Evolutionary conservation across 2,113 vertebrate species (phyloP), one percentile per base, ranked within the genome.

Genomic region (Carlito syrichta): DNA sequence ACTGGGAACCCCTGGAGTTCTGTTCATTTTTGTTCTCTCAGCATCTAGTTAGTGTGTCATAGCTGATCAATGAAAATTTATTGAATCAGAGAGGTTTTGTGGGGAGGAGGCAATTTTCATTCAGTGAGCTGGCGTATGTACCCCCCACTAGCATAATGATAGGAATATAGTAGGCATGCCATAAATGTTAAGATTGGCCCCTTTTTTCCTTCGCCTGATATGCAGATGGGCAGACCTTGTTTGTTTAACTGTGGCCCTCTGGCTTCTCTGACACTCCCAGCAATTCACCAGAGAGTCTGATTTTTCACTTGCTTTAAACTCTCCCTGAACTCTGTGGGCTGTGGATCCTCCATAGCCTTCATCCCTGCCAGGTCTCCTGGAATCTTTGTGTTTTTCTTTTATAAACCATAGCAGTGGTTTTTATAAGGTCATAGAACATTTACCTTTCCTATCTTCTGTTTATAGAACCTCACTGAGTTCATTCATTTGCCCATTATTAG

Each of bases 321-420:
- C 76, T 82, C 48, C 73, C 73, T 97, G 81, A 94, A 95, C 95
- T 90, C 96, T 84, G 43, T 16, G 45, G 86, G 52, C 79, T 89
- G 32, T 69, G 48, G 76, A 56, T 60, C 52, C 38, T 43, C 43
- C 71, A 38, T 40, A 6, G 38, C 23, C 89, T 77, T 60, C 45
- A 22, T 50, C 40, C 45, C 58, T 90, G 76, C 82, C 71, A 90
- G 69, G 38, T 95, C 71, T 94, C 45, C 95, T 30, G 27, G 89
- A 96, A 96, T 86, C 86, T 35, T 92, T 43, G 27, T 90, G n/a
- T 71, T 92, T 97, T 92, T 58, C 85, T 68, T 96, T 83, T 92
- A 82, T 60, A 91, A 97, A 78, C 5, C 38, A 40, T 12, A 48
- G n/a, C 54, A 66, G 48, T 16, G 82, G 25, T 85, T 93, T 95